phyloP scores from a whole-genome alignment of 2,888 invertebrate genomes.

The Thymelicus acteon region DNA sequence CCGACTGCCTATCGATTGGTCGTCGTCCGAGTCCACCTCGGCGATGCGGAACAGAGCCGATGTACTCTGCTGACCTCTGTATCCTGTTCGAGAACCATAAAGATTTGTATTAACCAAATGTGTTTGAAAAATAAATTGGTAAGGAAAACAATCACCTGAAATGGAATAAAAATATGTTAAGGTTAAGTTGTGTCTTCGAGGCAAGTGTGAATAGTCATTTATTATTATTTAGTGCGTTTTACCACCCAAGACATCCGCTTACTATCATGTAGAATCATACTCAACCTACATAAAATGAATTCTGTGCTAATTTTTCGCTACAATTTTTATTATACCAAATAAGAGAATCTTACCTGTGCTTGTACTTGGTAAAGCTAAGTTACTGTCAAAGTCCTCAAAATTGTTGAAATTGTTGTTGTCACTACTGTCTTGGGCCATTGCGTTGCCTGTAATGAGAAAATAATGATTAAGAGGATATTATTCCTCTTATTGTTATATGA shows the following conservation, averaged over 20 bases:
- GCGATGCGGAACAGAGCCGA: constrained; percentile 79
- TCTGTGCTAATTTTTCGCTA: too few relatives aligned
- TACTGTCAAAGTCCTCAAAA: constrained; percentile 68
- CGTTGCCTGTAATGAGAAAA: constrained; percentile 54
- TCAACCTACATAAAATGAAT: too few relatives aligned
- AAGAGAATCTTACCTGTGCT: constrained; percentile 82
- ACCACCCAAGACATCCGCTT: too few relatives aligned
- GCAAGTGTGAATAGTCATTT: too few relatives aligned
- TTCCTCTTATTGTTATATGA: too few relatives aligned
- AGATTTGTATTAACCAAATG: too few relatives aligned
- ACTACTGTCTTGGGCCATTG: constrained; percentile 64
- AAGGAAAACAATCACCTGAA: too few relatives aligned
- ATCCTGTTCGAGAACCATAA: constrained; percentile 57
- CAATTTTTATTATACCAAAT: background rate
- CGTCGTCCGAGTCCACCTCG: constrained; percentile 87
- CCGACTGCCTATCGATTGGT: constrained; percentile 75
- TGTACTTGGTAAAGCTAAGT: constrained; percentile 87
- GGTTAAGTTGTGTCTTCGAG: too few relatives aligned
- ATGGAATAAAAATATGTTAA: too few relatives aligned
- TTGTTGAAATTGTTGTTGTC: constrained; percentile 63
- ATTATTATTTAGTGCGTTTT: too few relatives aligned
- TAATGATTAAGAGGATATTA: background rate
- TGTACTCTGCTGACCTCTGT: constrained; percentile 76
- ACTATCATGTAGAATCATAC: too few relatives aligned
- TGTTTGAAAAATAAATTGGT: too few relatives aligned